Base-by-base conservation (phyloP, 1,140 invertebrate species). In the Wiebesia pumilae region DNA sequence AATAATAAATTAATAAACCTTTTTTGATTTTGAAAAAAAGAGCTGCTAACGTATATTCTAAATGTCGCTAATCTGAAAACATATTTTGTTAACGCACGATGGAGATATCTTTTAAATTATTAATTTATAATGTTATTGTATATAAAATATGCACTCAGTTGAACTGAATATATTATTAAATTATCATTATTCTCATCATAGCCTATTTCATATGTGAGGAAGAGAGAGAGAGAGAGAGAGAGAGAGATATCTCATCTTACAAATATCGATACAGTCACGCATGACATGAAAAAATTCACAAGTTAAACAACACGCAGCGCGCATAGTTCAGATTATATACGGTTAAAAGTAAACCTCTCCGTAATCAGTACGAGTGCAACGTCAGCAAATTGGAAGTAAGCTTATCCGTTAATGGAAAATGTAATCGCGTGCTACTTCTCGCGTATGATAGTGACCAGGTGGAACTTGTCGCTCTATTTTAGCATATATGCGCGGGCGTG, bases 341-440 rank as follows among this genome's bases (percentile, higher is more conserved):
- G 65, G 40, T 81, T 71, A 43, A 69, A 65, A 71, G 80, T 71
- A 71, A 82, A 54, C 47, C 33, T n/a, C 12, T 54, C 83, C 43
- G 83, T 85, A 85, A 85, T 85, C 84, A 85, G 65, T 24, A 51
- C 78, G 65, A 85, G 84, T 85, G 78, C 77, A 62, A 24, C 35
- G 83, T 24, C 83, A 65, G 79, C 62, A 80, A 85, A 85, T 79
- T 67, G 83, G 35, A 75, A 73, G 69, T 47, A 67, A 79, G 75
- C 73, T 85, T 69, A 81, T 81, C 75, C 78, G 78, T 85, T 86
- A 86, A 86, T 86, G 84, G 79, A 86, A 86, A 86, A 86, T 35
- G 84, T 73, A 81, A 85, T 85, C 65, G 78, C 14, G 35, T 1
- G 30, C 69, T 16, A 24, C 40, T 14, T 16, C 38, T 43, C 27